A percentile compares a stretch with the other conserved stretches of the same genome.
Evolutionary conservation across 2,888 invertebrate genomes (phyloP).

Genomic region (Epsilonema sp.): DNA sequence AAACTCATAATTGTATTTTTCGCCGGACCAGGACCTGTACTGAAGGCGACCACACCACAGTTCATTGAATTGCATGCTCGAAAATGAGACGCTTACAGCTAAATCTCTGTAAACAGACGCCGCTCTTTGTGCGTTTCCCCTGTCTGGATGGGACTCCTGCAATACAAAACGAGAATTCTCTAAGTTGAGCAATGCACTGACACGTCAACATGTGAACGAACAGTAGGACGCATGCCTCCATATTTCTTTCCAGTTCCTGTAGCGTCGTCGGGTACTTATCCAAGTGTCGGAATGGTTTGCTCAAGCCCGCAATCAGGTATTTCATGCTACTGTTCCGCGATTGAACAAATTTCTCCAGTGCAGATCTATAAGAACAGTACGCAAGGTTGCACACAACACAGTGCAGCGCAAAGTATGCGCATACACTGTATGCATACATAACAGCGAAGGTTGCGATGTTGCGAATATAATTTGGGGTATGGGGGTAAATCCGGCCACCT

Average conservation of each 20-base stretch:
- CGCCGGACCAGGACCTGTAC: too few species aligned
- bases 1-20: too few species aligned
- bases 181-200: background rate
- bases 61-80: too few species aligned
- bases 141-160: slow-evolving; percentile 67
- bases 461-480: too few species aligned
- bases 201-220: background rate
- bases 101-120: slow-evolving; percentile 84
- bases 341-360: slow-evolving; percentile 54
- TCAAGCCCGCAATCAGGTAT: slow-evolving; percentile 71
- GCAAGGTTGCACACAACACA: too few species aligned
- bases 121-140: slow-evolving; percentile 88
- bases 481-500: too few species aligned
- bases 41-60: too few species aligned
- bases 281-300: slow-evolving; percentile 78
- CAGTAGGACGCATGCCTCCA: slow-evolving; percentile 42
- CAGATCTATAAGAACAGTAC: too few species aligned
- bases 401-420: too few species aligned
- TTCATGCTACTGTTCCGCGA: slow-evolving; percentile 66
- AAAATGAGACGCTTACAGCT: too few species aligned
- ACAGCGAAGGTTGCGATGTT: too few species aligned
- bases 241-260: slow-evolving; percentile 81
- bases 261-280: slow-evolving; percentile 69
- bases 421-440: too few species aligned
- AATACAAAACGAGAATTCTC: slow-evolving; percentile 8